Conservation (phyloP, 2,888 invertebrate genomes). For the Trisateles emortualis region DNA sequence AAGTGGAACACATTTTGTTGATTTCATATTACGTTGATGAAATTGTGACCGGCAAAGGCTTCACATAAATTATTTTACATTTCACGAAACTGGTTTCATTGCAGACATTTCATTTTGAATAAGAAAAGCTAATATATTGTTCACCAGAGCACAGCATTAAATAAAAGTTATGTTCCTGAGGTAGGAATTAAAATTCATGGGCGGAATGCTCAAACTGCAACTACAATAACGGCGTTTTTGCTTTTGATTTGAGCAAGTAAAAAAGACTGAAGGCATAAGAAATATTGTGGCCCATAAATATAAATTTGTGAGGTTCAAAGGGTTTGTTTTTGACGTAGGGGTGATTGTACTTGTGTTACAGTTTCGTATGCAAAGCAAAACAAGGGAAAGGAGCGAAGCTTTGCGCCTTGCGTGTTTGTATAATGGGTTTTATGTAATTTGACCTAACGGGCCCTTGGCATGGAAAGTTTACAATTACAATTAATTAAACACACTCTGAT, state of each 20-base stretch:
- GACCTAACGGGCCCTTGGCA: constrained; percentile 54
- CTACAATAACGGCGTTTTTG: not conserved
- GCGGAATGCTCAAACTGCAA: constrained; percentile 9
- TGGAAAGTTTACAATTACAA: constrained; percentile 53
- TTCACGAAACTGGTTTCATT: constrained; percentile 60
- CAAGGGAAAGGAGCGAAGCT: constrained; percentile 46
- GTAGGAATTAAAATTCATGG: constrained; percentile 34
- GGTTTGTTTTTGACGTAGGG: constrained; percentile 27
- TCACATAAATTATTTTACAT: constrained; percentile 58
- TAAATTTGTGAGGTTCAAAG: constrained; percentile 23
- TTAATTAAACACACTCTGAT: constrained; percentile 51
- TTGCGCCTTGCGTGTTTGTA: constrained; percentile 63
- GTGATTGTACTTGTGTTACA: constrained; percentile 32
- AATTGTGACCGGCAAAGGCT: constrained; percentile 47
- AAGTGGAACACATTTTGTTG: constrained; percentile 41
- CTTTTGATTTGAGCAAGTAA: constrained; percentile 9
- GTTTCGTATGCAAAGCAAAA: constrained; percentile 57
- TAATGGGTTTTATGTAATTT: constrained; percentile 61
- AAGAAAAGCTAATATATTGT: constrained; percentile 60
- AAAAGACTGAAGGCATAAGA: constrained; percentile 12
- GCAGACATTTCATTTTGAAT: constrained; percentile 61
- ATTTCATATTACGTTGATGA: constrained; percentile 38
- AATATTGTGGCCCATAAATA: constrained; percentile 32
- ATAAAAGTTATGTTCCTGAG: constrained; percentile 38
- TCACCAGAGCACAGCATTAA: constrained; percentile 44